Evolutionary conservation across 1,140 invertebrate genomes (phyloP).

Genomic region (Dreissena polymorpha): DNA sequence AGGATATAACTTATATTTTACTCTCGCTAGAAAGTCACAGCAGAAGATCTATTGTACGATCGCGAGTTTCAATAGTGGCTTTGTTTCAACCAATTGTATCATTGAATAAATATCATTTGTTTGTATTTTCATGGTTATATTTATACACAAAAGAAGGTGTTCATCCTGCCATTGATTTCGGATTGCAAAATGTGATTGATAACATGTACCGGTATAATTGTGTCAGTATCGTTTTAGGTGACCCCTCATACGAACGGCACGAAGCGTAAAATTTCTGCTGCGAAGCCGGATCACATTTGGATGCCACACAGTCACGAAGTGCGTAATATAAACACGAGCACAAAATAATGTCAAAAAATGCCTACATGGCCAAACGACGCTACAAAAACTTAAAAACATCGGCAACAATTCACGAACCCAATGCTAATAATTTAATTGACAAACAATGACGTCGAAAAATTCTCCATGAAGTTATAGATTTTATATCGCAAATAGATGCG

Average conservation of each 20-base stretch:
- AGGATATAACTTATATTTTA: no score
- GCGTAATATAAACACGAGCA: constrained; percentile 27
- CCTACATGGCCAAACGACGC: neutral
- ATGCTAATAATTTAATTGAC: neutral
- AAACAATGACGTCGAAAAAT: neutral
- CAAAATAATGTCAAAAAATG: constrained; percentile 2
- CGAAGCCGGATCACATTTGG: constrained; percentile 29
- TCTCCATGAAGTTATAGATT: neutral
- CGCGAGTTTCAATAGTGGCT: no score
- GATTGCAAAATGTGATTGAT: no score
- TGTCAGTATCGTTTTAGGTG: no score
- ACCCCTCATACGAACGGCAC: no score
- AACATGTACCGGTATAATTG: neutral
- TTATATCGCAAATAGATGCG: neutral
- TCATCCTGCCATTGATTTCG: no score
- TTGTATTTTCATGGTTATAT: no score
- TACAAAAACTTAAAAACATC: neutral
- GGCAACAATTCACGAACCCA: neutral
- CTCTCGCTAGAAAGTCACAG: no score
- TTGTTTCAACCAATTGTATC: no score
- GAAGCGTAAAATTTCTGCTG: neutral
- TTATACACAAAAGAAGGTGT: no score
- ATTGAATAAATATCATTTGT: no score
- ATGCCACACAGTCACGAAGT: constrained; percentile 21
- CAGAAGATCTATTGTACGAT: no score